Conservation (phyloP, 2,797 vertebrate species). For the Labeo calbasu region DNA sequence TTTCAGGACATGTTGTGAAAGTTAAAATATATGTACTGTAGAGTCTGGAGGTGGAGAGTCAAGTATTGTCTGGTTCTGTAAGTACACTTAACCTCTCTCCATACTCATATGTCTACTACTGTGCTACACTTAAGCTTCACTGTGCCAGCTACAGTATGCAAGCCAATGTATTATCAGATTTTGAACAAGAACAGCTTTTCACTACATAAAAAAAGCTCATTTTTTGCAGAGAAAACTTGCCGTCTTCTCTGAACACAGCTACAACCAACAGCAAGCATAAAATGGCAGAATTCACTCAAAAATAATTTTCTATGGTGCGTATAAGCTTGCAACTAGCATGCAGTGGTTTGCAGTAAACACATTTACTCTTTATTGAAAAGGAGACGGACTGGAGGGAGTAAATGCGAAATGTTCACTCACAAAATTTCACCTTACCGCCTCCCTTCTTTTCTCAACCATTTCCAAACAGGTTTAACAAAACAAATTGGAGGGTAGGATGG, state of each 20-base stretch:
- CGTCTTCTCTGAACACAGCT: background rate
- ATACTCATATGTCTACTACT: conserved; percentile 1
- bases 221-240: background rate
- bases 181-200: background rate
- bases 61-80: conserved; percentile 14
- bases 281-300: background rate
- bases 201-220: background rate
- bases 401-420: conserved; percentile 13
- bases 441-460: conserved; percentile 2
- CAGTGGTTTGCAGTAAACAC: conserved; percentile 17
- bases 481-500: conserved; percentile 10
- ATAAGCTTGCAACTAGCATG: background rate
- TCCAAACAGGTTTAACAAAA: conserved; percentile 33
- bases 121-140: background rate
- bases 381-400: background rate
- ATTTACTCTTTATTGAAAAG: conserved; percentile 17
- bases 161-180: background rate
- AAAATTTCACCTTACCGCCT: background rate
- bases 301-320: background rate
- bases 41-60: conserved; percentile 16
- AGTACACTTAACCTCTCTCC: conserved; percentile 24
- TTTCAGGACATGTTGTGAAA: conserved; percentile 5
- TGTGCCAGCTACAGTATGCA: background rate
- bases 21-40: background rate
- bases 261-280: background rate